These are phyloP conservation scores for Ovis aries DNA, from an alignment of 2,113 vertebrate species.

Conservation along the genomic window DNA sequence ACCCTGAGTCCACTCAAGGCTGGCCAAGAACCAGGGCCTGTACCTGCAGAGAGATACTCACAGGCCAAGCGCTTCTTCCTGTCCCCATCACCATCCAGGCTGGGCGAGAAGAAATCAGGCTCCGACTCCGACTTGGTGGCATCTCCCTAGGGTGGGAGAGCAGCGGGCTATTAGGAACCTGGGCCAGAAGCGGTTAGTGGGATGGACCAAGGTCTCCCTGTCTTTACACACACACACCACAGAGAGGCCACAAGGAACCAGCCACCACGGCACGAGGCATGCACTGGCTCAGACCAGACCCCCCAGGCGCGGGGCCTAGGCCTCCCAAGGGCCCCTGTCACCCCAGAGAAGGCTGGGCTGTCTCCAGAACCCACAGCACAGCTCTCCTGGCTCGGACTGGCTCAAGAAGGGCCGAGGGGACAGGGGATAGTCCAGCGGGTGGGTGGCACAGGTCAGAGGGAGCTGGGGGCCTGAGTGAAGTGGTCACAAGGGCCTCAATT, in stretches of 20 bases:
- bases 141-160: slow-evolving; percentile 85
- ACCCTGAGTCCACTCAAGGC: neutral
- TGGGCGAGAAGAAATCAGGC: slow-evolving; percentile 86
- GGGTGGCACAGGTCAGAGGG: neutral
- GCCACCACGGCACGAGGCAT: slow-evolving; percentile 63
- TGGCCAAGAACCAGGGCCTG: neutral
- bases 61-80: slow-evolving; percentile 90
- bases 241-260: slow-evolving; percentile 56
- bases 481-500: neutral
- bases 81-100: slow-evolving; percentile 89
- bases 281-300: slow-evolving; percentile 33
- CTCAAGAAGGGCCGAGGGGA: neutral
- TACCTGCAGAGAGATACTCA: slow-evolving; percentile 76
- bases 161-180: neutral
- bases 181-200: neutral
- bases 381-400: neutral
- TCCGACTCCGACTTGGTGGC: slow-evolving; percentile 92
- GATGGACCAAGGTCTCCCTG: neutral
- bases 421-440: neutral
- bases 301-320: neutral
- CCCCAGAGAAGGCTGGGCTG: neutral
- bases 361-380: neutral
- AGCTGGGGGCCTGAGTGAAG: neutral
- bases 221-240: slow-evolving; percentile 42
- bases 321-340: neutral